Percentiles rank a stretch among this genome's conserved stretches.
Evolutionary conservation across 2,888 invertebrate genomes (phyloP).

Genomic region (Stegophylla sp.): DNA sequence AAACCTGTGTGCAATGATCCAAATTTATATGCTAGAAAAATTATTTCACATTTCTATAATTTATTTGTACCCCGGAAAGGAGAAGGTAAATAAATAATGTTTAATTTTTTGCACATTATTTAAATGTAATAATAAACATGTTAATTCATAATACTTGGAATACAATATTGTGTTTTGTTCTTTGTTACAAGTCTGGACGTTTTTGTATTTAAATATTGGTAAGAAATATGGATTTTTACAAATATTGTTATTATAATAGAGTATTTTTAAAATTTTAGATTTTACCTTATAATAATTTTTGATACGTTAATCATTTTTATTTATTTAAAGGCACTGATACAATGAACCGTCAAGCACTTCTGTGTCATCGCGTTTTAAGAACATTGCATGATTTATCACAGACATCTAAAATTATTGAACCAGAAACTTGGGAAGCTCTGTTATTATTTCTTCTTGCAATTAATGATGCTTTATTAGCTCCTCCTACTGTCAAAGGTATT

Average conservation of each 20-base stretch:
- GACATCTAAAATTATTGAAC: constrained; percentile 77
- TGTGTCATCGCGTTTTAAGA: constrained; percentile 88
- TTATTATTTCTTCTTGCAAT: constrained; percentile 86
- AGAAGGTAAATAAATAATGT: constrained; percentile 74
- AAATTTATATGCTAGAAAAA: constrained; percentile 86
- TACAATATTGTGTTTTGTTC: constrained; percentile 62
- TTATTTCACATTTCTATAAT: constrained; percentile 91
- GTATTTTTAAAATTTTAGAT: constrained; percentile 11
- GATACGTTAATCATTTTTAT: constrained; percentile 22
- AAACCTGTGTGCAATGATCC: constrained; percentile 87
- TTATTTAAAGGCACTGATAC: constrained; percentile 78
- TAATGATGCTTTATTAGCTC: constrained; percentile 88
- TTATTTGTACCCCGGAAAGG: constrained; percentile 91
- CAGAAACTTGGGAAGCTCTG: constrained; percentile 90
- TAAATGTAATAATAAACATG: constrained; percentile 43
- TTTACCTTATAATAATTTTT: not conserved
- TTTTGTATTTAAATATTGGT: constrained; percentile 88
- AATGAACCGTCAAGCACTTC: constrained; percentile 89
- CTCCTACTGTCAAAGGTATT: constrained; percentile 84
- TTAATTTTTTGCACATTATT: constrained; percentile 20
- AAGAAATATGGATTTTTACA: constrained; percentile 64
- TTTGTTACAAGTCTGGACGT: constrained; percentile 84
- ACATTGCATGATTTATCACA: constrained; percentile 82
- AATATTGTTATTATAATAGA: constrained; percentile 12
- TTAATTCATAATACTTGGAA: constrained; percentile 46